Conservation (phyloP, 2,888 invertebrate species). For the Caenorhabditis panamensis region DNA sequence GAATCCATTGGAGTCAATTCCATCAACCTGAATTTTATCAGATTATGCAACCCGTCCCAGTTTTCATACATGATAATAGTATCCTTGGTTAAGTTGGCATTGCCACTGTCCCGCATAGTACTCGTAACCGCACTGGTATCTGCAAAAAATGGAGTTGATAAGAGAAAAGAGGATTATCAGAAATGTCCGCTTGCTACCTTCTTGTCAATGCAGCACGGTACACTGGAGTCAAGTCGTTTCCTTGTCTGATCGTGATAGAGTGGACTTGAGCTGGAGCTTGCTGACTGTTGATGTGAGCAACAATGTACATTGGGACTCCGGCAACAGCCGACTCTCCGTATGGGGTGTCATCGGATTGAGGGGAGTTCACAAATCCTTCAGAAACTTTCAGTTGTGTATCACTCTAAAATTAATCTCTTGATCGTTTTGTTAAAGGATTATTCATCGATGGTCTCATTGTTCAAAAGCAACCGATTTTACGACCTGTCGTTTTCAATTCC, state of each 20-base stretch:
- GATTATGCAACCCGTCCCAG: neutral
- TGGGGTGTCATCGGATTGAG: constrained; percentile 64
- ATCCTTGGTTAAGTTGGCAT: constrained; percentile 54
- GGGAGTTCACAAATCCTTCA: constrained; percentile 60
- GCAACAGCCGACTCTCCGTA: constrained; percentile 61
- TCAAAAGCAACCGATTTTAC: constrained; percentile 41
- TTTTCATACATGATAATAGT: constrained; percentile 53
- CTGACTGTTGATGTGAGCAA: constrained; percentile 64
- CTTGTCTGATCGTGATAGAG: constrained; percentile 65
- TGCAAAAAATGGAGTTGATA: constrained; percentile 32
- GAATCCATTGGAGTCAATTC: constrained; percentile 69
- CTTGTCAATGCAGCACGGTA: constrained; percentile 64
- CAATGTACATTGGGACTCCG: constrained; percentile 65
- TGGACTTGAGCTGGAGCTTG: constrained; percentile 62
- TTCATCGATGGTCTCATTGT: constrained; percentile 17
- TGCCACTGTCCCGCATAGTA: constrained; percentile 73
- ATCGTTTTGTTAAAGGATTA: neutral
- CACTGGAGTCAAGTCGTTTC: constrained; percentile 48
- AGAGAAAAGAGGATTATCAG: constrained; percentile 25
- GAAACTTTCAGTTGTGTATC: constrained; percentile 47
- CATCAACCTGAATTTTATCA: constrained; percentile 66
- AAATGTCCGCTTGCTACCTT: constrained; percentile 35
- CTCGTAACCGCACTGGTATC: constrained; percentile 70
- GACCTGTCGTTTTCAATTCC: constrained; percentile 35
- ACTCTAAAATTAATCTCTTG: constrained; percentile 30